phyloP scores from a whole-genome alignment of 1,140 invertebrate genomes.

The Drosophila navojoa region DNA sequence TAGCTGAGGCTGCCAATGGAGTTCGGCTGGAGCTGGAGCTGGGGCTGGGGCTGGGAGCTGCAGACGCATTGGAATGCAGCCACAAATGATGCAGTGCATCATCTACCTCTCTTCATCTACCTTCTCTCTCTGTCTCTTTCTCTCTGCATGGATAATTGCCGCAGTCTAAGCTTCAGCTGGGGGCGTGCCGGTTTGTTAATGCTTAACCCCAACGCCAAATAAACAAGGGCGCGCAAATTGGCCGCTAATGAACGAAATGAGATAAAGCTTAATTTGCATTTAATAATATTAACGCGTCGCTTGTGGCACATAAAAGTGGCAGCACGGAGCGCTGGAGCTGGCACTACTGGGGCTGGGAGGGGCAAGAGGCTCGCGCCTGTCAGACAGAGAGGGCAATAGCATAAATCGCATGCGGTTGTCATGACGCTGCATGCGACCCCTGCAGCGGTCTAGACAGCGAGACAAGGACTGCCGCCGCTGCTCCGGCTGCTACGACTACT shows the following conservation, averaged over 20 bases:
- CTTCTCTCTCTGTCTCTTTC: neutral
- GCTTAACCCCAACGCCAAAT: conserved; percentile 30
- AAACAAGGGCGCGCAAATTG: conserved; percentile 69
- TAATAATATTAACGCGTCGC: conserved; percentile 76
- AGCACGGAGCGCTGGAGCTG: neutral
- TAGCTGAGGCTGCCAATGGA: conserved; percentile 16
- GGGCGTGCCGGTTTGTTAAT: neutral
- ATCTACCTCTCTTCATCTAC: too few species aligned
- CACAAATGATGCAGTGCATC: conserved; percentile 23
- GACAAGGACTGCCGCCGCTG: conserved; percentile 23
- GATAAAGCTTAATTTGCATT: conserved; percentile 83
- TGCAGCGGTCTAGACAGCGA: conserved; percentile 51
- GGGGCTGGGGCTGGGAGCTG: conserved; percentile 16
- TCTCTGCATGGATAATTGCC: neutral
- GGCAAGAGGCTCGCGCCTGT: neutral
- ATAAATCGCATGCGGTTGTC: conserved; percentile 79
- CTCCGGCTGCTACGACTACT: neutral
- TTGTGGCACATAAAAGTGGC: conserved; percentile 29
- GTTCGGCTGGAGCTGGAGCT: neutral
- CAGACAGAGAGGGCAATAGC: conserved; percentile 28
- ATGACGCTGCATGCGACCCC: conserved; percentile 57
- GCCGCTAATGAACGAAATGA: conserved; percentile 78
- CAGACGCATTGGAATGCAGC: conserved; percentile 24
- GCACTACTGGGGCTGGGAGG: too few species aligned
- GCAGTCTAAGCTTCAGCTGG: conserved; percentile 4